A percentile compares a stretch with the other conserved stretches of the same genome.
These are phyloP conservation scores for Gibbula magus DNA, from an alignment of 2,888 invertebrate genomes.

Conservation along the genomic window DNA sequence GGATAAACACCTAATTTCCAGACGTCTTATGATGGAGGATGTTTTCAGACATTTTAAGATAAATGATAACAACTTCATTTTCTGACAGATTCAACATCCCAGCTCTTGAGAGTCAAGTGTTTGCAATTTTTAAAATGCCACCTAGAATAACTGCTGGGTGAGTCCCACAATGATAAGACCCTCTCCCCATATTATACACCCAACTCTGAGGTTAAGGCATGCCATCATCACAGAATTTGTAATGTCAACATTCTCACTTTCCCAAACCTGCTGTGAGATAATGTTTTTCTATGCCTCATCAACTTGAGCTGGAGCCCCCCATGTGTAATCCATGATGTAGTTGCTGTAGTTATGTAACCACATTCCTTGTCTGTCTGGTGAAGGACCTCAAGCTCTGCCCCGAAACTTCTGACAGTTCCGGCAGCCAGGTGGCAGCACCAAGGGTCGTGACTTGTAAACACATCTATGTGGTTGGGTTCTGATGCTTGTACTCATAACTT, in stretches of 20 bases:
- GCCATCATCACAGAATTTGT: not conserved
- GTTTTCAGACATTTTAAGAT: too few relatives aligned
- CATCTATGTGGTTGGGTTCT: not conserved
- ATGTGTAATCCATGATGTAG: not conserved
- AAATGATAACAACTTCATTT: too few relatives aligned
- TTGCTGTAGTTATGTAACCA: not conserved
- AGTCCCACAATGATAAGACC: not conserved
- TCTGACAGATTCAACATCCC: too few relatives aligned
- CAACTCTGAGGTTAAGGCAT: not conserved
- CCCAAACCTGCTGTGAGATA: not conserved
- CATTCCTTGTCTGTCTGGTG: not conserved
- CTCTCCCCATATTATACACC: too few relatives aligned
- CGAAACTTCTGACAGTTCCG: not conserved
- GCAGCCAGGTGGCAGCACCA: not conserved
- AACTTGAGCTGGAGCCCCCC: not conserved
- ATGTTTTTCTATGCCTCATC: not conserved
- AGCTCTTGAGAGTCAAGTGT: too few relatives aligned
- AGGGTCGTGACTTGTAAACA: not conserved
- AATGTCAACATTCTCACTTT: slow-evolving; percentile 8
- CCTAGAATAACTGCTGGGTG: not conserved
- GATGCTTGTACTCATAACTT: not conserved
- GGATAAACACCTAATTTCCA: too few relatives aligned
- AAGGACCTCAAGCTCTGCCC: too few relatives aligned
- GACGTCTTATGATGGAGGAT: too few relatives aligned
- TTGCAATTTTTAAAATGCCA: too few relatives aligned